Base-by-base conservation (phyloP, 2,797 vertebrate genomes). In the Aldrovandia affinis region DNA sequence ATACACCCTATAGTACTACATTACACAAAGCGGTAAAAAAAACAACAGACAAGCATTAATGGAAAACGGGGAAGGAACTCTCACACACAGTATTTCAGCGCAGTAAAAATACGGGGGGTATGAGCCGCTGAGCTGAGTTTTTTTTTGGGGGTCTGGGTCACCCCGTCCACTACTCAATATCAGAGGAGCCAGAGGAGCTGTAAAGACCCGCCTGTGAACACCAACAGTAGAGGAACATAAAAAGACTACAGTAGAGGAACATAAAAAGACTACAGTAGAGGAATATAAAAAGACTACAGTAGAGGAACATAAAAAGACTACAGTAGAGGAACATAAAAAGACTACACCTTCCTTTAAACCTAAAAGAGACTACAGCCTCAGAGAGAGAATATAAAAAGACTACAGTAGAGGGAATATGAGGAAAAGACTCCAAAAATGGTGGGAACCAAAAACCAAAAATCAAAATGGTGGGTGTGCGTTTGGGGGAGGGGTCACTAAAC, bases 151-250 rank as follows among this genome's bases (percentile, higher is more conserved):
- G 55, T 7, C 44, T 6, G 70, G 8, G 80, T 28, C 65, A n/a
- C 83, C 86, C 85, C 87, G 91, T 90, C 86, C 90, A 39, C 85
- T 33, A 86, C 89, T 88, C 89, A 89, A 86, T 91, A 90, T 93
- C 93, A 92, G 93, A 92, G 94, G 94, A 94, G 94, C 93, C 94
- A 91, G 92, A 79, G 87, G 88, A 91, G 90, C 91, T 92, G 89
- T 95, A 94, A 95, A 95, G 28, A 59, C 3, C 9, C 89, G 89
- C 87, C 92, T 89, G 92, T 94, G 89, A 93, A 94, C 93, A 93
- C 90, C 85, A 92, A 94, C 94, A 93, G 91, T 93, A 87, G 28
- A 63, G 61, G 61, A 63, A 63, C 28, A 63, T 63, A 63, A 63
- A 95, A 93, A 92, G 90, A 92, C 91, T 92, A 90, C 90, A 83